These are phyloP conservation scores for Rhingia rostrata DNA, from an alignment of 2,888 invertebrate species.

Conservation along the genomic window DNA sequence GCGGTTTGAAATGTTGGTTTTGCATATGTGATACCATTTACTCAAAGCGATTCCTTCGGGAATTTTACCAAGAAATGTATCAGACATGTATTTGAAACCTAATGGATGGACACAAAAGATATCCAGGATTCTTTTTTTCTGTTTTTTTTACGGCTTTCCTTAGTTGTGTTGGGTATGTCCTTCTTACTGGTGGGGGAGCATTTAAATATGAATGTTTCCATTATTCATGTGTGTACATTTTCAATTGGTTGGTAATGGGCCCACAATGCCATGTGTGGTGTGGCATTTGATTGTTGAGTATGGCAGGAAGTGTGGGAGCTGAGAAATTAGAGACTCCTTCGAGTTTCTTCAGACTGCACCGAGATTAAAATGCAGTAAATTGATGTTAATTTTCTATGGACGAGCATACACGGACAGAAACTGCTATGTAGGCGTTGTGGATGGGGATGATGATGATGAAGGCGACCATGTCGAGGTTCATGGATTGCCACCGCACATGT, in stretches of 20 bases:
- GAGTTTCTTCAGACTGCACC: constrained; percentile 39
- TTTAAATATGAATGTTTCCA: constrained; percentile 62
- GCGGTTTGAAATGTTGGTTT: constrained; percentile 67
- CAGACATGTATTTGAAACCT: constrained; percentile 61
- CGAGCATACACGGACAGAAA: constrained; percentile 12
- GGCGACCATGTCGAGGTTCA: background rate
- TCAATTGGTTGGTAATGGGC: constrained; percentile 52
- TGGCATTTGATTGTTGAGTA: background rate
- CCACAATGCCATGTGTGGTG: constrained; percentile 39
- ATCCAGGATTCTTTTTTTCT: constrained; percentile 39
- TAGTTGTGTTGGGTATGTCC: constrained; percentile 7
- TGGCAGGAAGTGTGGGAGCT: background rate
- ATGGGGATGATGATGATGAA: constrained; percentile 30
- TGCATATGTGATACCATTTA: constrained; percentile 70
- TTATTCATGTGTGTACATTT: constrained; percentile 70
- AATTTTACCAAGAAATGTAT: constrained; percentile 58
- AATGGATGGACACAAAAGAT: constrained; percentile 69
- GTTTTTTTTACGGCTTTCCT: background rate
- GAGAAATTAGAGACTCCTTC: constrained; percentile 43
- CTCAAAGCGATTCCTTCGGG: constrained; percentile 56
- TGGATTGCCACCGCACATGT: background rate
- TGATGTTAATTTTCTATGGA: constrained; percentile 53
- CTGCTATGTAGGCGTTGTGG: background rate
- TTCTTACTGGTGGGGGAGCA: background rate
- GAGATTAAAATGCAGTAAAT: constrained; percentile 66